phyloP scores from a whole-genome alignment of 1,140 invertebrate genomes.

The Venturia canescens region DNA sequence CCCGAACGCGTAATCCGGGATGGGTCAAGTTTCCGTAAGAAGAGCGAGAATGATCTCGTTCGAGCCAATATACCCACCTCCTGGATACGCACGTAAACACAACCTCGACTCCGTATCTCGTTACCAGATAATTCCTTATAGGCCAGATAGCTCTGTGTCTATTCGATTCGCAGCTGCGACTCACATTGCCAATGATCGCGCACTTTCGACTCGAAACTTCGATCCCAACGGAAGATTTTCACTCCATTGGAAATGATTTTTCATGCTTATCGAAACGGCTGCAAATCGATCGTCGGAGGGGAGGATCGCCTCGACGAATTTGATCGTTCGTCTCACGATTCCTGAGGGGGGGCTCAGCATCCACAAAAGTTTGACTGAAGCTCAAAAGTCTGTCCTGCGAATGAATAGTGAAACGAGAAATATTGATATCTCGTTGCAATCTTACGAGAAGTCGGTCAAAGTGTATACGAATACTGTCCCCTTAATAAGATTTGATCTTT shows the following conservation, averaged over 20 bases:
- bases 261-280: no score
- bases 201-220: no score
- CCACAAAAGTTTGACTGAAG: no score
- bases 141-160: conserved; percentile 9
- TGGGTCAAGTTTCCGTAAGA: conserved; percentile 55
- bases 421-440: conserved; percentile 19
- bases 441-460: conserved; percentile 9
- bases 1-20: conserved; percentile 45
- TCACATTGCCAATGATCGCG: not conserved
- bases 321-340: no score
- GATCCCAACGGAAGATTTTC: no score
- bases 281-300: no score
- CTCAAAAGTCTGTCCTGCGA: no score
- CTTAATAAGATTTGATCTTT: conserved; percentile 4
- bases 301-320: no score
- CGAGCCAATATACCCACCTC: conserved; percentile 36
- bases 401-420: not conserved
- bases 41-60: conserved; percentile 54
- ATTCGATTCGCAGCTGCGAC: conserved; percentile 7
- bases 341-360: no score
- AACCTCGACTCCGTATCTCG: not conserved
- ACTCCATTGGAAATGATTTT: no score
- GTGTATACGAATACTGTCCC: not conserved
- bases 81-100: not conserved
- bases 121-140: conserved; percentile 36